phyloP scores from a whole-genome alignment of 2,797 vertebrate species.

The Hypotaenidia philippensis region DNA sequence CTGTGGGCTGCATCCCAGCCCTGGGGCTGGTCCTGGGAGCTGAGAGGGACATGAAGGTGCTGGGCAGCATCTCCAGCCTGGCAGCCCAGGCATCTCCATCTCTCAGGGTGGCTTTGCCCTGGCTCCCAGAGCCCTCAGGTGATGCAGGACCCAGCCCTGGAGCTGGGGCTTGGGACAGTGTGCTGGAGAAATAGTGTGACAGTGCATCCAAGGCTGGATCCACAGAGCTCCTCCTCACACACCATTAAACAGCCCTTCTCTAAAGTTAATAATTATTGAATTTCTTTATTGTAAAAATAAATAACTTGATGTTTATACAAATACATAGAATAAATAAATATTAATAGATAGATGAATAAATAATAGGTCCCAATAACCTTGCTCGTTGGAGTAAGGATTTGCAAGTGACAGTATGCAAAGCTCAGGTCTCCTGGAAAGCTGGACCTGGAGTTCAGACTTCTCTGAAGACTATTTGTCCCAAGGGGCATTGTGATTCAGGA shows the following conservation, averaged over 20 bases:
- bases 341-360: conserved; percentile 12
- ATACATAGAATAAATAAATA: conserved; percentile 72
- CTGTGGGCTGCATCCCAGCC: background rate
- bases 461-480: accelerated
- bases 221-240: background rate
- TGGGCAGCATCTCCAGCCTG: background rate
- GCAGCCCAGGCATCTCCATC: too few species aligned
- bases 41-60: background rate
- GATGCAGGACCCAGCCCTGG: background rate
- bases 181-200: background rate
- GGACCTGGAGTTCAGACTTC: background rate
- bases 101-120: accelerated
- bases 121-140: accelerated
- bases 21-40: background rate
- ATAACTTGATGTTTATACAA: background rate
- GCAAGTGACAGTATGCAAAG: background rate
- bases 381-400: background rate
- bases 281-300: conserved; percentile 42
- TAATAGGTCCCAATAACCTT: background rate
- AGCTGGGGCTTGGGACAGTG: background rate
- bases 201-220: background rate
- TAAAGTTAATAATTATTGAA: background rate
- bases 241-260: background rate
- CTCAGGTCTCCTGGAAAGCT: background rate
- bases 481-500: background rate